These are phyloP conservation scores for Triops cancriformis DNA, from an alignment of 1,140 invertebrate species.

Conservation along the genomic window DNA sequence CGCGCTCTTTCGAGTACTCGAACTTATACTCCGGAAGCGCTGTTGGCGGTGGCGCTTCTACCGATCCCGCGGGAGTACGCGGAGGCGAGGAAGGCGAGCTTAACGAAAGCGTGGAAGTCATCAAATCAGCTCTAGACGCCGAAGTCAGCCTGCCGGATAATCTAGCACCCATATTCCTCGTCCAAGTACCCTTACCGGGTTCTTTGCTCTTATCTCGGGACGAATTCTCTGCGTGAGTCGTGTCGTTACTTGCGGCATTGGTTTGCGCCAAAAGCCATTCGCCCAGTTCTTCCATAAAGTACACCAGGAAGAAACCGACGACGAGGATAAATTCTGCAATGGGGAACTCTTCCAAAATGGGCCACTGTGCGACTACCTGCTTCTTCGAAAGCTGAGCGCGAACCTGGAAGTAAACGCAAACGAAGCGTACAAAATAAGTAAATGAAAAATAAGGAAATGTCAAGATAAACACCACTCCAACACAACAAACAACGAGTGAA, in stretches of 20 bases:
- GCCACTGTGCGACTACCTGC: not conserved
- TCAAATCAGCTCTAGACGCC: slow-evolving; percentile 12
- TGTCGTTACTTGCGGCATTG: not conserved
- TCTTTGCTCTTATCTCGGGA: not conserved
- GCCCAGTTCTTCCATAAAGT: slow-evolving; percentile 47
- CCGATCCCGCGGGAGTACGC: not conserved
- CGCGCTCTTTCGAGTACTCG: not conserved
- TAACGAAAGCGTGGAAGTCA: slow-evolving; percentile 14
- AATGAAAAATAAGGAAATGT: too few species aligned
- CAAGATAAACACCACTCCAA: too few species aligned
- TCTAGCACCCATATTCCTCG: not conserved
- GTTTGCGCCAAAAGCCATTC: slow-evolving; percentile 18
- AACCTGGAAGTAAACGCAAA: slow-evolving; percentile 1
- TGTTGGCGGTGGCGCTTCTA: not conserved
- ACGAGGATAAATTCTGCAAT: slow-evolving; percentile 47
- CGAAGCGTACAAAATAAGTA: not conserved
- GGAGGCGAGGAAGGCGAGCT: not conserved
- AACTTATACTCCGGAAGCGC: not conserved
- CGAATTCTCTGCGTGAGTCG: not conserved
- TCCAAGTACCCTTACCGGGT: not conserved
- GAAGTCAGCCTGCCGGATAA: not conserved
- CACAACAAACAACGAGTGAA: too few species aligned
- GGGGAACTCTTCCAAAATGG: slow-evolving; percentile 35
- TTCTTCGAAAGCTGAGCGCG: not conserved
- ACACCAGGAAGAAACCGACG: slow-evolving; percentile 50